These are phyloP conservation scores for Microctonus hyperodae DNA, from an alignment of 2,888 invertebrate species.

Conservation along the genomic window DNA sequence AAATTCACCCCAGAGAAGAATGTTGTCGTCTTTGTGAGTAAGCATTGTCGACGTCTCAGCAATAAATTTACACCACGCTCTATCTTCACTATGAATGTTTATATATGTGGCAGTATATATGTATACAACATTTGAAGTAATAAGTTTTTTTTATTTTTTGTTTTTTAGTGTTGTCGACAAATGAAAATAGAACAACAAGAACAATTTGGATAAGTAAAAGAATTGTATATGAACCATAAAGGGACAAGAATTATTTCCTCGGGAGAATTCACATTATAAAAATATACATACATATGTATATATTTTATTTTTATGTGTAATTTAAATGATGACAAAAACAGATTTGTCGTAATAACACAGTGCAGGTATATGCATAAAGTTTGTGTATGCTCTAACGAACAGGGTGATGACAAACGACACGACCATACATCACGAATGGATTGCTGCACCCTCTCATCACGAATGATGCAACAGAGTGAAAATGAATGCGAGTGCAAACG, in stretches of 20 bases:
- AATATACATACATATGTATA: too few species aligned
- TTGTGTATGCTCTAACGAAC: neutral
- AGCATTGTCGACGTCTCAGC: constrained; percentile 8
- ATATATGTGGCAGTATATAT: neutral
- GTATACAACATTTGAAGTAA: neutral
- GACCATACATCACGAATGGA: constrained; percentile 12
- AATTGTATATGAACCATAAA: too few species aligned
- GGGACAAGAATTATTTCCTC: too few species aligned
- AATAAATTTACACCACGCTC: constrained; percentile 4
- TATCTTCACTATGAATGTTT: neutral
- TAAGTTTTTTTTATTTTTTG: neutral
- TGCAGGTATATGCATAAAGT: too few species aligned
- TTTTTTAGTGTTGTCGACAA: too few species aligned
- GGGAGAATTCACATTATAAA: too few species aligned
- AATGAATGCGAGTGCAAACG: neutral
- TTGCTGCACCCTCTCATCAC: constrained; percentile 18
- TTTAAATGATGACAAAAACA: too few species aligned
- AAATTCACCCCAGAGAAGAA: constrained; percentile 21
- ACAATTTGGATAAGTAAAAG: too few species aligned
- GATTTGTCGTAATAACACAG: too few species aligned
- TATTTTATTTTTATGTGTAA: too few species aligned
- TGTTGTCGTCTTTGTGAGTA: neutral
- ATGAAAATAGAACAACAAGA: too few species aligned
- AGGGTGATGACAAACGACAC: constrained; percentile 15
- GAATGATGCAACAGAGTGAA: constrained; percentile 1